A percentile compares a stretch with the other conserved stretches of the same genome.
Evolutionary conservation across 2,888 invertebrate genomes (phyloP).

Genomic region (Chrysomela aeneicollis): DNA sequence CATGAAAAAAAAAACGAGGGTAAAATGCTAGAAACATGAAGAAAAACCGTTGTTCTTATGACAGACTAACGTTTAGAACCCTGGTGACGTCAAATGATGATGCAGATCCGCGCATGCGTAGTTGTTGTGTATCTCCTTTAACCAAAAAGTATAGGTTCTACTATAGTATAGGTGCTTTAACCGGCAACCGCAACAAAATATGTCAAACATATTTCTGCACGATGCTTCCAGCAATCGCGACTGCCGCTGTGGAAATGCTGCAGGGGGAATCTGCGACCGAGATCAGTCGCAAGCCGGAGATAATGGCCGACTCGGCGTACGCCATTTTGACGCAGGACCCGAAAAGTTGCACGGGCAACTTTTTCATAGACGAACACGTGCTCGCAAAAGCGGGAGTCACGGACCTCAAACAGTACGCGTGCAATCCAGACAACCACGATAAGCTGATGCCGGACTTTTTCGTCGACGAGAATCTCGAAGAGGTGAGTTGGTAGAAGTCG

Average conservation of each 20-base stretch:
- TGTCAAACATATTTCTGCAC: neutral
- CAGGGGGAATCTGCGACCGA: slow-evolving; percentile 72
- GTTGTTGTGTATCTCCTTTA: too few species aligned
- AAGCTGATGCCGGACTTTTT: slow-evolving; percentile 89
- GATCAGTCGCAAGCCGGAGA: slow-evolving; percentile 80
- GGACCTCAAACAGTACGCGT: slow-evolving; percentile 86
- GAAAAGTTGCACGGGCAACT: slow-evolving; percentile 83
- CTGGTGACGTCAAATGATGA: too few species aligned
- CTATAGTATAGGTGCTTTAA: too few species aligned
- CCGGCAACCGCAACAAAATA: too few species aligned
- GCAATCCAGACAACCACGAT: slow-evolving; percentile 71
- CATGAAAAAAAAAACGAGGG: too few species aligned
- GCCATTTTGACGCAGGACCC: slow-evolving; percentile 81
- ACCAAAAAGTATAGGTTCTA: too few species aligned
- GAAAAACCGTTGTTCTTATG: too few species aligned
- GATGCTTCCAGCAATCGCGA: slow-evolving; percentile 77
- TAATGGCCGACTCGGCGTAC: slow-evolving; percentile 91
- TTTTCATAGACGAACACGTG: slow-evolving; percentile 91
- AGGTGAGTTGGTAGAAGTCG: slow-evolving; percentile 19
- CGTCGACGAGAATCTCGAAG: slow-evolving; percentile 65
- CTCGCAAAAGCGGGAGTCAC: slow-evolving; percentile 79
- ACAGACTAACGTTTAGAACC: too few species aligned
- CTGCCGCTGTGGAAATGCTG: slow-evolving; percentile 92
- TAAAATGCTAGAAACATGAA: too few species aligned
- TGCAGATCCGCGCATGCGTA: too few species aligned